Evolutionary conservation across 2,797 vertebrate species (phyloP).

Genomic region (Xiphophorus birchmanni): DNA sequence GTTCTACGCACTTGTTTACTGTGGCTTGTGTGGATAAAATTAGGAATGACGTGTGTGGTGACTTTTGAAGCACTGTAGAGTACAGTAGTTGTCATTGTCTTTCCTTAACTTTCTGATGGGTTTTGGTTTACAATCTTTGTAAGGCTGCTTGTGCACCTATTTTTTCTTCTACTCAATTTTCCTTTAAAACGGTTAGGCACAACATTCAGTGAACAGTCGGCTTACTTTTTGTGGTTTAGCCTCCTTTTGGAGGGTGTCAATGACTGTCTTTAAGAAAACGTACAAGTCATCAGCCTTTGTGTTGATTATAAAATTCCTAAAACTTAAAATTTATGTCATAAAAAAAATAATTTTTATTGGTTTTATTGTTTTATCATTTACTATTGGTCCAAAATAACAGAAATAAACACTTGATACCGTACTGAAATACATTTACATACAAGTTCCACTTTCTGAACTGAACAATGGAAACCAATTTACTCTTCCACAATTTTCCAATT

Average conservation of each 20-base stretch:
- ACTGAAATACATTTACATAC: neutral
- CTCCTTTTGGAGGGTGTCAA: neutral
- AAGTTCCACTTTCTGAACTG: neutral
- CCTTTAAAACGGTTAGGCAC: too few species aligned
- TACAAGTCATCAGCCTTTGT: neutral
- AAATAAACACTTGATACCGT: neutral
- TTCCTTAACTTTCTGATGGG: neutral
- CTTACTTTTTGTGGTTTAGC: too few species aligned
- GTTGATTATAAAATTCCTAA: neutral
- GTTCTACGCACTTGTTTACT: neutral
- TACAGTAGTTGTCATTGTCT: neutral
- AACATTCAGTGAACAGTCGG: too few species aligned
- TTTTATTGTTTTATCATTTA: neutral
- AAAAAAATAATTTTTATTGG: neutral
- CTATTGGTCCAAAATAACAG: too few species aligned
- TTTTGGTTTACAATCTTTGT: neutral
- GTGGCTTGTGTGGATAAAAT: neutral
- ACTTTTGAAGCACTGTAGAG: neutral
- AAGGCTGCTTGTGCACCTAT: neutral
- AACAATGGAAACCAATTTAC: neutral
- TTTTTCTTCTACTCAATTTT: neutral
- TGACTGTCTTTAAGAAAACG: neutral
- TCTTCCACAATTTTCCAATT: neutral
- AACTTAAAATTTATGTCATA: neutral
- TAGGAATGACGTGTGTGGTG: neutral